A percentile compares a stretch with the other conserved stretches of the same genome.
phyloP scores from a whole-genome alignment of 2,113 vertebrate species.

The Eonycteris spelaea region DNA sequence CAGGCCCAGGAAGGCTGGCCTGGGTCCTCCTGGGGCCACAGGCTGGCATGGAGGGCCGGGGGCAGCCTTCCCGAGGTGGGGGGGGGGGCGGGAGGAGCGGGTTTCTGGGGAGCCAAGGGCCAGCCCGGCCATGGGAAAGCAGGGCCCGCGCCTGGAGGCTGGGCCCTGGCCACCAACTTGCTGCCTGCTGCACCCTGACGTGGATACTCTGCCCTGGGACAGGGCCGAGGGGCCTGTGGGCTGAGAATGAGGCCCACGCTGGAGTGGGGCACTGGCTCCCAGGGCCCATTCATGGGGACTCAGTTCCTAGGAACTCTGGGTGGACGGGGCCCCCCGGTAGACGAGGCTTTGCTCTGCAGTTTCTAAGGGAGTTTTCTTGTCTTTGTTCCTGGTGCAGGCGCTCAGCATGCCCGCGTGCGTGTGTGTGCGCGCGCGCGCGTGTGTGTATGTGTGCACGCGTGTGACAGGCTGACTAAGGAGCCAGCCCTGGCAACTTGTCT shows the following conservation, averaged over 20 bases:
- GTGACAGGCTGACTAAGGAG: fast-evolving
- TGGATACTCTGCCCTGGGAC: fast-evolving
- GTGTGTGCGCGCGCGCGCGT: fast-evolving
- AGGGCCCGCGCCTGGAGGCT: background rate
- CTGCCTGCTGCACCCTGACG: background rate
- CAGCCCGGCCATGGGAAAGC: background rate
- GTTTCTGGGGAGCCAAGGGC: background rate
- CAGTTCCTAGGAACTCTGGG: background rate
- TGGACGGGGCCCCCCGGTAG: background rate
- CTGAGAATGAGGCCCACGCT: fast-evolving
- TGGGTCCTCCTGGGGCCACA: background rate
- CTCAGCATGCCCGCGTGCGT: fast-evolving
- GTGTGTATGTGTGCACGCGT: too few relatives aligned
- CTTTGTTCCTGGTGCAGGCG: background rate
- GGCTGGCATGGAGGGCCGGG: background rate
- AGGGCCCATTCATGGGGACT: background rate
- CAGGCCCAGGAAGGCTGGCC: background rate
- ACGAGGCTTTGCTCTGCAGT: background rate
- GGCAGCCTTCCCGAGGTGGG: background rate
- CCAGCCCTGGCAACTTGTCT: background rate
- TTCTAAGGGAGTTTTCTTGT: background rate
- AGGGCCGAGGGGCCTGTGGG: fast-evolving
- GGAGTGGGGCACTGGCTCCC: background rate
- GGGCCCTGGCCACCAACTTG: background rate
- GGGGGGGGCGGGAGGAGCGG: background rate